These are phyloP conservation scores for Drosophila anceps DNA, from an alignment of 2,888 invertebrate species.

Conservation along the genomic window DNA sequence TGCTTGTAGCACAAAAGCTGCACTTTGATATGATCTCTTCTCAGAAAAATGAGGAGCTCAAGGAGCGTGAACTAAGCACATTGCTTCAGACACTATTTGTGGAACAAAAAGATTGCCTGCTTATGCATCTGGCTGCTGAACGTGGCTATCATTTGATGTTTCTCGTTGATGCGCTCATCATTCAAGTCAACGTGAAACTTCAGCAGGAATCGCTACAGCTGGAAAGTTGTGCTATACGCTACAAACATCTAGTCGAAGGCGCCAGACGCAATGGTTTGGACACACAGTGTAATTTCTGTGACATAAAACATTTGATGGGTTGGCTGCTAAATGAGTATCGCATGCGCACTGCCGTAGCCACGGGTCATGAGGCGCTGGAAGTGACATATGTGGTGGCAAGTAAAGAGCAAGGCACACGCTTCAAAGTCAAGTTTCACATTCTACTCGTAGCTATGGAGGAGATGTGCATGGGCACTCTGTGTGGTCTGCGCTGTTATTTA, in stretches of 20 bases:
- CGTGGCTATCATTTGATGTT: slow-evolving; percentile 50
- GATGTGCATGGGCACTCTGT: slow-evolving; percentile 26
- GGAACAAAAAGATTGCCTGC: slow-evolving; percentile 44
- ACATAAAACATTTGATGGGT: slow-evolving; percentile 26
- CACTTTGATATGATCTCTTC: slow-evolving; percentile 46
- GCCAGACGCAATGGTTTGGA: slow-evolving; percentile 7
- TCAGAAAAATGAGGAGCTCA: slow-evolving; percentile 22
- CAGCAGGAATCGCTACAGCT: slow-evolving; percentile 27
- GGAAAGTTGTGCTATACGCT: slow-evolving; percentile 27
- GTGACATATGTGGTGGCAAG: slow-evolving; percentile 31
- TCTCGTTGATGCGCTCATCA: slow-evolving; percentile 50
- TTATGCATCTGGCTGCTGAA: slow-evolving; percentile 43
- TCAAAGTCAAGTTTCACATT: slow-evolving; percentile 39
- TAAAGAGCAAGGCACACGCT: slow-evolving; percentile 5
- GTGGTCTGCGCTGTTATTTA: slow-evolving; percentile 39
- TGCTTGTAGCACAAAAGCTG: slow-evolving; percentile 43
- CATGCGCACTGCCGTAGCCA: slow-evolving; percentile 16
- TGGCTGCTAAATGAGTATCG: slow-evolving; percentile 51
- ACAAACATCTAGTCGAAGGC: slow-evolving; percentile 47
- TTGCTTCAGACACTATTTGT: slow-evolving; percentile 50
- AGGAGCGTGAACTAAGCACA: slow-evolving; percentile 41
- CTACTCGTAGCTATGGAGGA: slow-evolving; percentile 48
- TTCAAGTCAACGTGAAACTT: slow-evolving; percentile 54
- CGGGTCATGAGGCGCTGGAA: slow-evolving; percentile 43
- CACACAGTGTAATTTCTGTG: slow-evolving; percentile 24